Evolutionary conservation across 2,113 vertebrate species (phyloP).

Genomic region (Hemibagrus wyckioides): DNA sequence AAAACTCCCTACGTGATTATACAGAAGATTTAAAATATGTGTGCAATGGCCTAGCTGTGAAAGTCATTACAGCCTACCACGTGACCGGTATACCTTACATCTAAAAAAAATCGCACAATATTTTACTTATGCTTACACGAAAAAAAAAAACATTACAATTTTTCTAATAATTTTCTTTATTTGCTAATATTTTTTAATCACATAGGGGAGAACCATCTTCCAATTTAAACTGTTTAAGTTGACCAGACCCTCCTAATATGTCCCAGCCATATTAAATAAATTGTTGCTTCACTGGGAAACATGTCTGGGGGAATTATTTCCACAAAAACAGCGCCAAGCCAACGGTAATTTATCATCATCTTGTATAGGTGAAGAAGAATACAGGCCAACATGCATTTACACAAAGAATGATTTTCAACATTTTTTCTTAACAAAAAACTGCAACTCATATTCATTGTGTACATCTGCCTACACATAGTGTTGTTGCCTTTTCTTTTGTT

Average conservation of each 20-base stretch:
- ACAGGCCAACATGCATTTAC: not conserved
- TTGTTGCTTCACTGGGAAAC: not conserved
- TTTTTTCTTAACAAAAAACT: not conserved
- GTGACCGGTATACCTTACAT: not conserved
- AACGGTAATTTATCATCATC: conserved; percentile 19
- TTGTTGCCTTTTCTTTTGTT: conserved; percentile 3
- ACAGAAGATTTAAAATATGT: not conserved
- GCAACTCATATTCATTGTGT: not conserved
- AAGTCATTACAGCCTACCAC: not conserved
- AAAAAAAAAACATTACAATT: not conserved
- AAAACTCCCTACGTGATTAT: not conserved
- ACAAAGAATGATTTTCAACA: not conserved
- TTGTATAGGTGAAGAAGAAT: not conserved
- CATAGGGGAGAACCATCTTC: not conserved
- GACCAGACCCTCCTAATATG: not conserved
- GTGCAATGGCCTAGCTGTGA: not conserved
- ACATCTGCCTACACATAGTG: not conserved
- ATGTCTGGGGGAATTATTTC: conserved; percentile 8
- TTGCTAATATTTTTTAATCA: conserved; percentile 2
- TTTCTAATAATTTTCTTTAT: not conserved
- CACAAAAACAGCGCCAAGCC: conserved; percentile 11
- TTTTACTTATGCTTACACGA: not conserved
- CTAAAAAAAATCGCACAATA: not conserved
- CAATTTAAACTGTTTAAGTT: not conserved
- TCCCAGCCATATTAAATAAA: conserved; percentile 11